Evolutionary conservation across 2,797 vertebrate species (phyloP), one percentile per base, ranked within the genome.

Genomic region (Crenichthys baileyi): DNA sequence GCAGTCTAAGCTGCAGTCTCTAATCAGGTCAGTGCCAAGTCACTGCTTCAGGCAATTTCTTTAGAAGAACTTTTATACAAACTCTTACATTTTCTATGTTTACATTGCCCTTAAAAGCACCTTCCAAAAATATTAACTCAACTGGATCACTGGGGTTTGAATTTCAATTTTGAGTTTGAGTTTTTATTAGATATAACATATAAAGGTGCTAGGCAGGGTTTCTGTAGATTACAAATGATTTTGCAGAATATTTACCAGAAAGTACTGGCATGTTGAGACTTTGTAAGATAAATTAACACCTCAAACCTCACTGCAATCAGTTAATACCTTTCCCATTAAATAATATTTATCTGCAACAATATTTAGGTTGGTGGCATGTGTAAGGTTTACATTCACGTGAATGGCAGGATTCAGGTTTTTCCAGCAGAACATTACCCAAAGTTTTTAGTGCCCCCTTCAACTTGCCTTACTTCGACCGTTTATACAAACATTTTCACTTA

Each of bases 1-100:
- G 63, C 24, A 74, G 67, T 55, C 39, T 36, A 70, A 80, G 87
- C 78, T 84, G 53, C 36, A 75, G 63, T 18, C 12, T 0, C 41
- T 74, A 39, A 39, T 65, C 50, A 53, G 56, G n/a, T 44, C 60
- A 26, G 26, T 2, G 26, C 36, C 73, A 73, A 77, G n/a, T 22
- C 16, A 55, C 20, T 0, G n/a, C 72, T 36, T 11, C 18, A 70
- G 56, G 55, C 76, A 26, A 11, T 48, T 70, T 46, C 22, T 13
- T n/a, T n/a, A 26, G 12, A 46, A 46, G 50, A 51, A 51, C 50
- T 36, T 20, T 48, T 70, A 16, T 8, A n/a, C 44, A 26, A 70
- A 46, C 24, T 8, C n/a, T 18, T 46, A 46, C 24, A 46, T 46
- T 70, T 65, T 48, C 0, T 26, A 46, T 7, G 6, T 70, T 44